Percentiles rank a stretch among this genome's conserved stretches.
phyloP scores from a whole-genome alignment of 2,113 vertebrate genomes.

The Hiodon alosoides region DNA sequence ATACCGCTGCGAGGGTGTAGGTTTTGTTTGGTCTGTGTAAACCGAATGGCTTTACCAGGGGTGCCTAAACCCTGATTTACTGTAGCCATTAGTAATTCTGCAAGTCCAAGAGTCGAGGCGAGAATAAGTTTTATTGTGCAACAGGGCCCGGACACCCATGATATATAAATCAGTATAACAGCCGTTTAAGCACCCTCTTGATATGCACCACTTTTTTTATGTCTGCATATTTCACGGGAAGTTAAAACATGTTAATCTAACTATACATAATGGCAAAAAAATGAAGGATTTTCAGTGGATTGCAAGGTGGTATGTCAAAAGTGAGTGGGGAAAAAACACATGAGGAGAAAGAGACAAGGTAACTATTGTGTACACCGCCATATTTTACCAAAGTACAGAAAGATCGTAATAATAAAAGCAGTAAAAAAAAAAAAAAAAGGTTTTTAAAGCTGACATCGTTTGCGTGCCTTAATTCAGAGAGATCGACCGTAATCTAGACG shows the following conservation, averaged over 20 bases:
- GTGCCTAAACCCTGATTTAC: slow-evolving; percentile 31
- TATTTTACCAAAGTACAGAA: not conserved
- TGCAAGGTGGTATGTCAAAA: not conserved
- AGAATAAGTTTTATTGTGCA: slow-evolving; percentile 46
- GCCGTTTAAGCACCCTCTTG: slow-evolving; percentile 28
- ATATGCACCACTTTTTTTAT: slow-evolving; percentile 27
- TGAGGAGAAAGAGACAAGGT: not conserved
- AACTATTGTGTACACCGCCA: not conserved
- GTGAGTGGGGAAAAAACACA: not conserved
- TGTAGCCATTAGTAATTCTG: slow-evolving; percentile 21
- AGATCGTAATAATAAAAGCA: not conserved
- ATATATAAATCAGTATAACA: slow-evolving; percentile 43
- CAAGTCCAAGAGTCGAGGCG: slow-evolving; percentile 37
- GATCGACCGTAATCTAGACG: not conserved
- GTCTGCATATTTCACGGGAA: slow-evolving; percentile 31
- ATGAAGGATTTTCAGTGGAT: not conserved
- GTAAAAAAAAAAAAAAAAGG: slow-evolving; percentile 11
- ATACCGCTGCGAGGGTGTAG: not conserved
- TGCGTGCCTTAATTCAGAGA: no score
- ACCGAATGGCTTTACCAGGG: slow-evolving; percentile 27
- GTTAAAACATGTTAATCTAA: slow-evolving; percentile 20
- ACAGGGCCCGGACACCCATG: slow-evolving; percentile 32
- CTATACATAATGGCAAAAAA: not conserved
- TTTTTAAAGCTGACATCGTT: no score
- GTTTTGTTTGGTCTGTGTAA: slow-evolving; percentile 13